Conservation (phyloP, 35 echinoderm and acorn worm genomes). For the Chiridota heheva region DNA sequence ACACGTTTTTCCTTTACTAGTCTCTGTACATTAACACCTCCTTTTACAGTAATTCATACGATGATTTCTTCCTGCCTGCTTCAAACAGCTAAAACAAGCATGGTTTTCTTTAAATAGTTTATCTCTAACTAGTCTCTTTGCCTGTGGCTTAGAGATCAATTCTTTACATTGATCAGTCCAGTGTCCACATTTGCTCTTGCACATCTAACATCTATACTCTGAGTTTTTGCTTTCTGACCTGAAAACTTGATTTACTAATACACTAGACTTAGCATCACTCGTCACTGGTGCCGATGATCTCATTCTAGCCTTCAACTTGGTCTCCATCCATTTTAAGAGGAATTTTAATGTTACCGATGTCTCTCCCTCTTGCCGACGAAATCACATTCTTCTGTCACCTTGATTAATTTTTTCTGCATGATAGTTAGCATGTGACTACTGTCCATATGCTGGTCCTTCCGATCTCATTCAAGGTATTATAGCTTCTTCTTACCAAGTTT, state of each 20-base stretch:
- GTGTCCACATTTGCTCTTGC: conserved; percentile 14
- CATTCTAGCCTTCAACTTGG: conserved; percentile 38
- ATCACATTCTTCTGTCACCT: conserved; percentile 48
- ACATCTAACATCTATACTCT: conserved; percentile 29
- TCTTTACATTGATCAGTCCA: conserved; percentile 49
- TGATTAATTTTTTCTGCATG: conserved; percentile 18
- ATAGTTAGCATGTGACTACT: conserved; percentile 16
- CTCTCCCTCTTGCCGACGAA: conserved; percentile 5
- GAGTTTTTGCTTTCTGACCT: no score
- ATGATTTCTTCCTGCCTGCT: conserved; percentile 47
- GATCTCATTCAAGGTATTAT: conserved; percentile 36
- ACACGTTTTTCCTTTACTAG: conserved; percentile 20
- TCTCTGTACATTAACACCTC: conserved; percentile 19
- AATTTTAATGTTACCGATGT: conserved; percentile 2
- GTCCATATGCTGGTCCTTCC: background rate
- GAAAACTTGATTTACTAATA: background rate
- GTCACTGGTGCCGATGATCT: conserved; percentile 24
- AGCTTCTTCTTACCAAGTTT: conserved; percentile 41
- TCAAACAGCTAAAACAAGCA: conserved; percentile 61
- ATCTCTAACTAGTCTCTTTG: conserved; percentile 12
- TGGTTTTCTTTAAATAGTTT: conserved; percentile 34
- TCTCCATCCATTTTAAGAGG: conserved; percentile 41
- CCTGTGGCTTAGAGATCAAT: conserved; percentile 4
- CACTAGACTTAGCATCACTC: background rate
- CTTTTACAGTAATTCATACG: conserved; percentile 14